Conservation (phyloP, 2,797 vertebrate genomes). For the Pseudomugil tenellus region DNA sequence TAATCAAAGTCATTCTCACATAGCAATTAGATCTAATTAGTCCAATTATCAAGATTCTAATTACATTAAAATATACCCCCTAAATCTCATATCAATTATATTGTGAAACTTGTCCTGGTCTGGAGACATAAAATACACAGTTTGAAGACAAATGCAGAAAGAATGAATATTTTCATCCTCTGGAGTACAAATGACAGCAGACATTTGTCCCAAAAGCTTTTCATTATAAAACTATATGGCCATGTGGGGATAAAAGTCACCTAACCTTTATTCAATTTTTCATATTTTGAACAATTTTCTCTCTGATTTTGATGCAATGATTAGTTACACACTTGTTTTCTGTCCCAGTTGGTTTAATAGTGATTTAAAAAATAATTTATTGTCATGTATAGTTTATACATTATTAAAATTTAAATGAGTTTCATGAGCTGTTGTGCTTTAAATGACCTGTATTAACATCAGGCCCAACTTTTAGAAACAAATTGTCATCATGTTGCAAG, state of each 20-base stretch:
- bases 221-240: conserved; percentile 33
- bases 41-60: conserved; percentile 89
- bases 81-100: conserved; percentile 90
- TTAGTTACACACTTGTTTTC: conserved; percentile 59
- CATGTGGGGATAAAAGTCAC: conserved; percentile 63
- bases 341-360: conserved; percentile 29
- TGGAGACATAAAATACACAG: conserved; percentile 59
- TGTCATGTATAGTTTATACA: neutral
- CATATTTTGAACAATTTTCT: conserved; percentile 51
- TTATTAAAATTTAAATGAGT: neutral
- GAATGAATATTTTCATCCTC: conserved; percentile 69
- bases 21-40: conserved; percentile 89
- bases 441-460: conserved; percentile 17
- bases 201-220: conserved; percentile 63
- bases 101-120: conserved; percentile 83
- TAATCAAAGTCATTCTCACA: conserved; percentile 89
- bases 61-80: conserved; percentile 88
- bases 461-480: conserved; percentile 8
- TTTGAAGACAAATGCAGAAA: conserved; percentile 62
- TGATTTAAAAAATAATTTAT: conserved; percentile 17
- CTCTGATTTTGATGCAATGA: conserved; percentile 48
- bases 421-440: neutral
- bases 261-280: conserved; percentile 54
- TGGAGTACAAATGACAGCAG: conserved; percentile 66
- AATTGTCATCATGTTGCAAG: conserved; percentile 8